Base-by-base conservation (phyloP, 2,113 vertebrate species). In the Baryphthengus martii region DNA sequence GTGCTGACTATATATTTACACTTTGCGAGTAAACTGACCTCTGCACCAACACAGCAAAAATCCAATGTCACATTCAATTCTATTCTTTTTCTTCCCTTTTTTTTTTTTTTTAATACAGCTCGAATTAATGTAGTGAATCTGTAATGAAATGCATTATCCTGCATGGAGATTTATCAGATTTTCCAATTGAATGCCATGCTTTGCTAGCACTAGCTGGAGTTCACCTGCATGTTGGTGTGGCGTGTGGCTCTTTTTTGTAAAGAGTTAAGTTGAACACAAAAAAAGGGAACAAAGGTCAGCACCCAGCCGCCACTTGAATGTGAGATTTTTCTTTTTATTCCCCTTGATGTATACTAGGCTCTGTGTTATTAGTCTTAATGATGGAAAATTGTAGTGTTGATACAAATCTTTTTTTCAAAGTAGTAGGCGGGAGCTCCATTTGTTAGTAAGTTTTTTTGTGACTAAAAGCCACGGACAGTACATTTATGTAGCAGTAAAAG, bases 311-410 rank as follows among this genome's bases (percentile, higher is more conserved):
- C 99, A 99, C 99, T 99, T 99, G 99, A 99, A 99, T 99, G 98
- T 98, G 98, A 99, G 98, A 99, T 99, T 99, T 99, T 99, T 99
- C 98, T 98, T 98, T 99, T 99, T 99, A 98, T 99, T 99, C 99
- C 99, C 99, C 99, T 99, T 99, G 99, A 99, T 99, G 99, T 99
- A 99, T 98, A 98, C 98, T 98, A 99, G 99, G 98, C 99, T 99
- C 98, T 99, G 99, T 99, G 98, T 99, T 99, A 99, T 99, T 99
- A 99, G 99, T 99, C 98, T 99, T 99, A 99, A 99, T 99, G 99
- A 99, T 99, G 99, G 99, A 99, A 99, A 99, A 99, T 99, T 99
- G 99, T 99, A 99, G 99, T 99, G 99, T 99, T 99, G 99, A 99
- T 99, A 99, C 99, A 99, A 99, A 99, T 99, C 99, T 99, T 98